Conservation (phyloP, 2,888 invertebrate genomes). For the Heterodera filipjevi region DNA sequence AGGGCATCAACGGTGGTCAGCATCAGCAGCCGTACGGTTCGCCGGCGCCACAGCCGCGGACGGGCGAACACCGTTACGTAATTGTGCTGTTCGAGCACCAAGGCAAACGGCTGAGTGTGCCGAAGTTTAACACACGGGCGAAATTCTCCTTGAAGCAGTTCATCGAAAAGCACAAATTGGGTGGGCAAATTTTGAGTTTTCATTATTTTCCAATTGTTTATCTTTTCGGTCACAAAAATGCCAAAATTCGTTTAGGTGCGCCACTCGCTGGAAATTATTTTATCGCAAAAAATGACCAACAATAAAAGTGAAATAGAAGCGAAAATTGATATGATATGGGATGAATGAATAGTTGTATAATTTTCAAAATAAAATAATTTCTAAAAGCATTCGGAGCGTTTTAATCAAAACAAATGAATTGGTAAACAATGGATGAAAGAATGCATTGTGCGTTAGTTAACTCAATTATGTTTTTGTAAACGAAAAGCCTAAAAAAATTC, state of each 20-base stretch:
- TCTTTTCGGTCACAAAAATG: neutral
- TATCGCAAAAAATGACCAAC: constrained; percentile 58
- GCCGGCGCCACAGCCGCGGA: constrained; percentile 64
- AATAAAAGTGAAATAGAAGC: too few relatives aligned
- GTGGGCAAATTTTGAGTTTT: constrained; percentile 36
- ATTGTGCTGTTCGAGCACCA: constrained; percentile 64
- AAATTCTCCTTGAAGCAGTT: constrained; percentile 64
- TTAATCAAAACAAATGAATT: too few relatives aligned
- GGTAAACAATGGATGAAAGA: too few relatives aligned
- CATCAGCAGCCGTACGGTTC: constrained; percentile 64
- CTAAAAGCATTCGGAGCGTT: too few relatives aligned
- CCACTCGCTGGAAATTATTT: constrained; percentile 65
- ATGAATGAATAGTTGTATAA: too few relatives aligned
- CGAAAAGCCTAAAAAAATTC: too few relatives aligned
- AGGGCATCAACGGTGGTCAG: constrained; percentile 65
- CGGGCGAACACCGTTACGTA: constrained; percentile 64
- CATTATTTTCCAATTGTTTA: neutral
- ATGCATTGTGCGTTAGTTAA: too few relatives aligned
- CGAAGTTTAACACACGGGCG: constrained; percentile 58
- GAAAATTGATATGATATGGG: too few relatives aligned
- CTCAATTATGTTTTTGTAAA: too few relatives aligned
- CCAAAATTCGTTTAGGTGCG: constrained; percentile 47
- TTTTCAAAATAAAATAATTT: too few relatives aligned
- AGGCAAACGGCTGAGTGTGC: constrained; percentile 57
- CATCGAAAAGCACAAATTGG: constrained; percentile 65